Base-by-base conservation (phyloP, 2,797 vertebrate genomes). In the Argentina silus region DNA sequence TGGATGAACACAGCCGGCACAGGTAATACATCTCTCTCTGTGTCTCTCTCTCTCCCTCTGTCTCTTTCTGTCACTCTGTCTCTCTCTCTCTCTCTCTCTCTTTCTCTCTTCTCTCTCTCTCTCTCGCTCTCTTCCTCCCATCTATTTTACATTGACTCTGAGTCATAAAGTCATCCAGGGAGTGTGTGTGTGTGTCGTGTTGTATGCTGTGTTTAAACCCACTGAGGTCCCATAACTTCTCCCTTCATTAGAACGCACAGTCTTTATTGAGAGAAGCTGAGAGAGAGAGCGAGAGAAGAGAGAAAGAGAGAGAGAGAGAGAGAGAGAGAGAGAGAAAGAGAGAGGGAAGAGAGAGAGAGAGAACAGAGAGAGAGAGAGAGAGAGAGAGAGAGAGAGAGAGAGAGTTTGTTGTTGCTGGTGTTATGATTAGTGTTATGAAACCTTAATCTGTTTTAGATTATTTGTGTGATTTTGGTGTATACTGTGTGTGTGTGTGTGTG, bases 321-420 rank as follows among this genome's bases (percentile, higher is more conserved):
- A 45, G 15, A 6, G 36, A 47, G 14, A 12, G 50, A 17, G 68
- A 14, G 75, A 50, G 55, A 50, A 23, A 4, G 27, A 3, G 45
- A 15, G 14, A 11, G 11, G 3, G 2, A 15, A 21, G 53, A 73
- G 72, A 51, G 65, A 57, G 9, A 27, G 71, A 73, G 60, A 73
- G 82, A 69, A 42, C 74, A 83, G 77, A 77, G 71, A 75, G 72
- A 81, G 81, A 73, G 74, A 80, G 73, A 86, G 82, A 91, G 73
- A 9, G 73, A 68, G 19, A 57, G 56, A 57, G 17, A 9, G 19
- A 11, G 9, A 57, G 17, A 7, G 0, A 56, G 53, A 56, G 27
- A 1, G 27, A 36, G 2, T 36, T 36, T 36, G 27, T 36, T 36
- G 27, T 36, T 36, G 27, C 27, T 36, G 27, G 27, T 4, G 4